A percentile compares a stretch with the other conserved stretches of the same genome.
phyloP scores from a whole-genome alignment of 1,140 invertebrate genomes.

The Globodera ellingtonae region DNA sequence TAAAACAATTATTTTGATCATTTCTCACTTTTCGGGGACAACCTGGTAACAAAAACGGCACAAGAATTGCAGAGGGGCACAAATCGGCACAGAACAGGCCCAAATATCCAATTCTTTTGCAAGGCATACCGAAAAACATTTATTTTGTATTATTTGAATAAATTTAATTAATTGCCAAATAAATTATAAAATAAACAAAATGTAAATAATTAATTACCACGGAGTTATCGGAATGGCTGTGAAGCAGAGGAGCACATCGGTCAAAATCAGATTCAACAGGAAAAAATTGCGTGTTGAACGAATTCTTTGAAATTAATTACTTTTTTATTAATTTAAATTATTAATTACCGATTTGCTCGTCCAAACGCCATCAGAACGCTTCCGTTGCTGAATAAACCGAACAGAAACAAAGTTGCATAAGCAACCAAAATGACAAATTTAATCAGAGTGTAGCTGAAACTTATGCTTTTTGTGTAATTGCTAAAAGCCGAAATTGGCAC shows the following conservation, averaged over 20 bases:
- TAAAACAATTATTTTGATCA: constrained; percentile 28
- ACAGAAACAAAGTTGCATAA: constrained; percentile 50
- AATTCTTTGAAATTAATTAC: constrained; percentile 24
- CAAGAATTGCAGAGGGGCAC: constrained; percentile 58
- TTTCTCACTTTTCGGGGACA: too few relatives aligned
- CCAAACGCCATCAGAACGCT: constrained; percentile 53
- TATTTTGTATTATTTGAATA: not conserved
- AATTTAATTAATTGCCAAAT: not conserved
- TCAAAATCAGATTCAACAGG: constrained; percentile 57
- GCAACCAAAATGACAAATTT: constrained; percentile 45
- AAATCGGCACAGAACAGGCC: constrained; percentile 55
- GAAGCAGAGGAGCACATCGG: constrained; percentile 59
- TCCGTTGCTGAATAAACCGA: constrained; percentile 57
- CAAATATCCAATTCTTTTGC: constrained; percentile 57
- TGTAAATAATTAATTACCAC: constrained; percentile 3
- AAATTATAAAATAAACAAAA: not conserved
- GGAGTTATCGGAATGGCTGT: constrained; percentile 53
- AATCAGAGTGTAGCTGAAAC: constrained; percentile 45
- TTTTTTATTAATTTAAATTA: not conserved
- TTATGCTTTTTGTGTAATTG: not conserved
- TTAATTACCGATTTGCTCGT: constrained; percentile 35
- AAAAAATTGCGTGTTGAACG: constrained; percentile 62
- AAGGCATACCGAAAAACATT: constrained; percentile 30
- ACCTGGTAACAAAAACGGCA: constrained; percentile 61
- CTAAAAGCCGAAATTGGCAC: not conserved